phyloP scores from a whole-genome alignment of 30 jellyfish, hydroid and myxozoan genomes.

The Aurelia sp. region DNA sequence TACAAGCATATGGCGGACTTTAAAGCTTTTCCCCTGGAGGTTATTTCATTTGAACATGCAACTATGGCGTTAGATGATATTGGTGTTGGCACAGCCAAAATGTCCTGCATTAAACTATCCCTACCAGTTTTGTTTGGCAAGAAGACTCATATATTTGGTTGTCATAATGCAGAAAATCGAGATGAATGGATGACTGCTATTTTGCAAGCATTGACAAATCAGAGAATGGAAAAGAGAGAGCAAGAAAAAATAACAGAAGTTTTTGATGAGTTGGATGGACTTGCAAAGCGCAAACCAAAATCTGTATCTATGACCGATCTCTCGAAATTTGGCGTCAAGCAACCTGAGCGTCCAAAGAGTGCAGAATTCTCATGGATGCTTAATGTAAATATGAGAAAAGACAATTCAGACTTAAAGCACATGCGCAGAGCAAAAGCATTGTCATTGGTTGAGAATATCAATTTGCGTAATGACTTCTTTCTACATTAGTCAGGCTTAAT shows the following conservation, averaged over 20 bases:
- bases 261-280: slow-evolving; percentile 51
- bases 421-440: slow-evolving; percentile 60
- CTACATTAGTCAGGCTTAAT: neutral
- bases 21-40: slow-evolving; percentile 60
- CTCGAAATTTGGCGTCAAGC: slow-evolving; percentile 50
- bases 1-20: slow-evolving; percentile 68
- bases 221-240: slow-evolving; percentile 52
- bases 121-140: slow-evolving; percentile 52
- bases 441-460: slow-evolving; percentile 63
- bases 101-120: slow-evolving; percentile 39
- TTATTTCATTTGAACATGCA: slow-evolving; percentile 31
- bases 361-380: slow-evolving; percentile 44
- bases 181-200: slow-evolving; percentile 79
- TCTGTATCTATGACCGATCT: slow-evolving; percentile 35
- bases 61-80: slow-evolving; percentile 53
- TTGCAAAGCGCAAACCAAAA: slow-evolving; percentile 1
- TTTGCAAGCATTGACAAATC: slow-evolving; percentile 55
- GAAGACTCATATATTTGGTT: slow-evolving; percentile 49
- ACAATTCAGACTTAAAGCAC: slow-evolving; percentile 3
- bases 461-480: slow-evolving; percentile 54
- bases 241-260: slow-evolving; percentile 37
- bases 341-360: slow-evolving; percentile 56
- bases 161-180: slow-evolving; percentile 64
- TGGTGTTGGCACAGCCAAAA: slow-evolving; percentile 53
- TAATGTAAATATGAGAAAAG: slow-evolving; percentile 6